A percentile compares a stretch with the other conserved stretches of the same genome.
Evolutionary conservation across 2,113 vertebrate species (phyloP).

Genomic region (Ellobius talpinus): DNA sequence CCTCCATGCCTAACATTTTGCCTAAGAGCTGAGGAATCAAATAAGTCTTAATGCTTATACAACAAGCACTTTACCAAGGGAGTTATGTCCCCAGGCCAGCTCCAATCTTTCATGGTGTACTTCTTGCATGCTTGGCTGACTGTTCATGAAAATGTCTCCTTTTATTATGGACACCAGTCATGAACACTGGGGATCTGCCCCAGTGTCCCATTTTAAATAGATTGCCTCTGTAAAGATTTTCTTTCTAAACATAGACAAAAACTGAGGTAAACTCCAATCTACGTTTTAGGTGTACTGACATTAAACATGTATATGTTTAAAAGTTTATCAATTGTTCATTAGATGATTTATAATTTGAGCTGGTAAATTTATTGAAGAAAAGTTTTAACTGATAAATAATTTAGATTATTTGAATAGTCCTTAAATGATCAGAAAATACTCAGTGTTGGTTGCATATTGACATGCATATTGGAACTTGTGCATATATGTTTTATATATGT

Average conservation of each 20-base stretch:
- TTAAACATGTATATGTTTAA: conserved; percentile 2
- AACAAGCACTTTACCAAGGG: neutral
- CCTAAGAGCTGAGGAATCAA: neutral
- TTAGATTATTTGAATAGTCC: conserved; percentile 26
- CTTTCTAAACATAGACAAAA: neutral
- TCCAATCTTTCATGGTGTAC: neutral
- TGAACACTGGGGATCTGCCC: neutral
- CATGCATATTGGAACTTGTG: neutral
- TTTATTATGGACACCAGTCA: neutral
- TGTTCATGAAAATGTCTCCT: neutral
- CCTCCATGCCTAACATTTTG: neutral
- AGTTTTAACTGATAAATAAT: neutral
- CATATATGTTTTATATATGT: neutral
- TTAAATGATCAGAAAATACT: conserved; percentile 1
- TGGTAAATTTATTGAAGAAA: conserved; percentile 23
- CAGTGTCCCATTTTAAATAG: neutral
- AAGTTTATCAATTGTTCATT: neutral
- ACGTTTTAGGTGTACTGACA: neutral
- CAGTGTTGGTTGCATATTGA: neutral
- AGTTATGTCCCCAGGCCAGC: neutral
- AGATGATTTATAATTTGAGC: neutral
- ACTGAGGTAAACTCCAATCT: neutral
- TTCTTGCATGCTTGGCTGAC: neutral
- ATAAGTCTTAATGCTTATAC: neutral
- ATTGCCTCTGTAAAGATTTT: neutral